Evolutionary conservation across 2,113 vertebrate species (phyloP), one percentile per base, ranked within the genome.

Genomic region (Salminus brasiliensis): DNA sequence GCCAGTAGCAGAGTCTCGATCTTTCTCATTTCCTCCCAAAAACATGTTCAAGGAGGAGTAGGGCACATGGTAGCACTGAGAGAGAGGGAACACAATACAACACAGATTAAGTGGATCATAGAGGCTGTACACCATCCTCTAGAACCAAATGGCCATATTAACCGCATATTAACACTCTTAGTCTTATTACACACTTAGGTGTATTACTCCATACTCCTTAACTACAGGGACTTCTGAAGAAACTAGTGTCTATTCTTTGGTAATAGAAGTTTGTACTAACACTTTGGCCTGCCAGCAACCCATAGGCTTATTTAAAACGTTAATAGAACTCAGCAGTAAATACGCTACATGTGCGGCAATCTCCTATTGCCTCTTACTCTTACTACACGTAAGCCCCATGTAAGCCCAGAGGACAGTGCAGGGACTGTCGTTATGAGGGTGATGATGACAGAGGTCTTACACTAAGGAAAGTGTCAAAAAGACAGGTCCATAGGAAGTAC

Each of bases 11-110:
- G 90, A 92, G 77, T 93, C 92, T 60, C 90, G 57, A 27, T 92
- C 92, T 30, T 68, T 85, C 70, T 89, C 86, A 27, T 78, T 78
- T 30, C 91, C 91, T 32, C 92, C 91, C 52, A 93, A 88, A 85
- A 93, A 93, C 92, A 93, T 92, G 62, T 89, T 93, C n/a, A 93
- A 83, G 2, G 91, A 90, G 0, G 89, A 83, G 66, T 90, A 93
- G 0, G 90, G 90, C 12, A 93, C 88, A 1, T 93, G 91, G 74
- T 91, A 81, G 67, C 91, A 93, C 91, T 92, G 49, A 69, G 41
- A 60, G 78, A 70, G 25, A 62, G 39, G 47, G 53, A 5, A 81
- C 23, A 79, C n/a, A 76, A 67, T n/a, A n/a, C n/a, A n/a, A n/a
- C n/a, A n/a, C 45, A 47, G 36, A 34, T 43, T 47, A 65, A 7